Evolutionary conservation across 2,888 invertebrate species (phyloP).

Genomic region (Lasiommata megera): DNA sequence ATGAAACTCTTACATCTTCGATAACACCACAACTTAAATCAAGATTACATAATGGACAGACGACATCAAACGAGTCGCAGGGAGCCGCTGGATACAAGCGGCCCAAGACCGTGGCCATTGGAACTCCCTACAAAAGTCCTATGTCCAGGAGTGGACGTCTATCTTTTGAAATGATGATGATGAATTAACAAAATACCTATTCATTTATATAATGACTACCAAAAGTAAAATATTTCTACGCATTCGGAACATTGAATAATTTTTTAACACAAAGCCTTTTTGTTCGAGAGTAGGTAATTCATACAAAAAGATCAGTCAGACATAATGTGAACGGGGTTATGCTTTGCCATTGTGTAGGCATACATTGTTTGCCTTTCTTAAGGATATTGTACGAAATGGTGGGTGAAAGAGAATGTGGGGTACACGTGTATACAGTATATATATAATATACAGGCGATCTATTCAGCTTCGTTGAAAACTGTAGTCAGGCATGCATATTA

Average conservation of each 20-base stretch:
- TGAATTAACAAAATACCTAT: no score
- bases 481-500: not conserved
- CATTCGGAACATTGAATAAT: not conserved
- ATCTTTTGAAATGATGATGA: no score
- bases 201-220: not conserved
- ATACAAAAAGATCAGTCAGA: conserved; percentile 12
- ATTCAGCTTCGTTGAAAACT: conserved; percentile 5
- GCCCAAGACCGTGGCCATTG: no score
- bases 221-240: not conserved
- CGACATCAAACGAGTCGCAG: no score
- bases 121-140: no score
- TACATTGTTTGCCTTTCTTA: conserved; percentile 27
- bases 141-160: no score
- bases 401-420: conserved; percentile 4
- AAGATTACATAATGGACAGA: no score
- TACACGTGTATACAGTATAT: not conserved
- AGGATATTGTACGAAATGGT: conserved; percentile 17
- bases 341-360: conserved; percentile 9
- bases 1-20: no score
- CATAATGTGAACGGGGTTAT: conserved; percentile 16
- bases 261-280: not conserved
- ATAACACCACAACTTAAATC: no score
- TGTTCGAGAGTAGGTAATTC: conserved; percentile 2
- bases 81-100: no score
- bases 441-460: conserved; percentile 6